A percentile compares a stretch with the other conserved stretches of the same genome.
These are phyloP conservation scores for Drosophila dunni DNA, from an alignment of 1,140 invertebrate species.

Conservation along the genomic window DNA sequence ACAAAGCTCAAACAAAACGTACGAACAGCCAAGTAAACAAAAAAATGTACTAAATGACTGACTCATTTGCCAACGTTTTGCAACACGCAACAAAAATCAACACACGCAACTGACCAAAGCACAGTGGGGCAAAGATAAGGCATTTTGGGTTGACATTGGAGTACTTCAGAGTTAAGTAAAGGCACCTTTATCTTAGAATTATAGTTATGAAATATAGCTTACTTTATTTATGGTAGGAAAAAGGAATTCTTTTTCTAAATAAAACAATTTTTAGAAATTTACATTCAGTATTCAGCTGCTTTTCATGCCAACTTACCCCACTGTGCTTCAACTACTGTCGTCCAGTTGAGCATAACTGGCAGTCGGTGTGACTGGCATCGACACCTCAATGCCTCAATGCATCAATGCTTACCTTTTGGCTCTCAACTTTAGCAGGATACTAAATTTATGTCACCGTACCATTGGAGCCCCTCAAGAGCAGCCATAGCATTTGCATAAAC, in stretches of 20 bases:
- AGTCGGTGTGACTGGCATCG: slow-evolving; percentile 27
- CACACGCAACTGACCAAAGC: slow-evolving; percentile 62
- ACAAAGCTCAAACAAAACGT: slow-evolving; percentile 30
- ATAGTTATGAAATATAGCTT: too few species aligned
- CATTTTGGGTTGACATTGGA: background rate
- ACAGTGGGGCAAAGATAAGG: slow-evolving; percentile 38
- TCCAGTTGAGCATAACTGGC: slow-evolving; percentile 21
- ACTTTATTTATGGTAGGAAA: too few species aligned
- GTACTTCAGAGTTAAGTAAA: background rate
- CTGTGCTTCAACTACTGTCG: slow-evolving; percentile 29
- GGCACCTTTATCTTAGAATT: background rate
- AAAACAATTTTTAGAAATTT: too few species aligned
- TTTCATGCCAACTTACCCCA: background rate
- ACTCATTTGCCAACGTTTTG: slow-evolving; percentile 76
- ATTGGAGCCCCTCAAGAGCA: slow-evolving; percentile 34
- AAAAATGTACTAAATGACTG: slow-evolving; percentile 55
- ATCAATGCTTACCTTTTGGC: background rate
- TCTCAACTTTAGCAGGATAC: background rate
- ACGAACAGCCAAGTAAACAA: slow-evolving; percentile 52
- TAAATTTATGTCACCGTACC: slow-evolving; percentile 31
- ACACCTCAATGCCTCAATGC: slow-evolving; percentile 21
- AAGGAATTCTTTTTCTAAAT: too few species aligned
- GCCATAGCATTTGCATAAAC: slow-evolving; percentile 66
- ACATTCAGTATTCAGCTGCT: background rate
- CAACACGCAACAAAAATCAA: slow-evolving; percentile 77